phyloP scores from a whole-genome alignment of 2,888 invertebrate genomes.

The Autographa pulchrina region DNA sequence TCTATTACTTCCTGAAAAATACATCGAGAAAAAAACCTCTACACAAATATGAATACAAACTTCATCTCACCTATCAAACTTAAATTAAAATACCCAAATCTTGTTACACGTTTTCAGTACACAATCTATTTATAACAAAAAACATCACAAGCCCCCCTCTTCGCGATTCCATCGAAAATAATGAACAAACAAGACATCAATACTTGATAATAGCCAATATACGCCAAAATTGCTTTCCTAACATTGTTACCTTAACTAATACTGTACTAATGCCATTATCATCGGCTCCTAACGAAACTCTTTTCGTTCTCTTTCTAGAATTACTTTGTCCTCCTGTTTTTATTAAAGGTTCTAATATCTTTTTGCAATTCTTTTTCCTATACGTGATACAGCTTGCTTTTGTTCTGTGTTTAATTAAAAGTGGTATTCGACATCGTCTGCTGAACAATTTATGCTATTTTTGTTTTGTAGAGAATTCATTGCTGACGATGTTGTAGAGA shows the following conservation, averaged over 20 bases:
- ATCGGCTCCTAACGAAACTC: constrained; percentile 70
- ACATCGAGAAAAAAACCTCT: no score
- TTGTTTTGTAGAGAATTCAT: constrained; percentile 12
- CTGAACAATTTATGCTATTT: constrained; percentile 41
- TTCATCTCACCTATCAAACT: not conserved
- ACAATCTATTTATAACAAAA: not conserved
- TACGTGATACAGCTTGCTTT: constrained; percentile 45
- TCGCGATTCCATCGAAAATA: constrained; percentile 54
- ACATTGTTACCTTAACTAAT: constrained; percentile 86
- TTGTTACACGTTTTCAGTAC: not conserved
- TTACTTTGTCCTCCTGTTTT: constrained; percentile 49
- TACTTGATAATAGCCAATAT: constrained; percentile 87
- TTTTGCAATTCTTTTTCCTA: constrained; percentile 51
- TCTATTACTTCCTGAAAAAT: no score
- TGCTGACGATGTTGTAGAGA: not conserved
- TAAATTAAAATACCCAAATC: not conserved
- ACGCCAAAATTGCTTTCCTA: constrained; percentile 88
- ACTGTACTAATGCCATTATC: constrained; percentile 83
- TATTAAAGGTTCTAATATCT: constrained; percentile 58
- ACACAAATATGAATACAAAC: no score
- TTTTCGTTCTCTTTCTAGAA: constrained; percentile 62
- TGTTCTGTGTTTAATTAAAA: constrained; percentile 59
- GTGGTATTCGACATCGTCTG: constrained; percentile 31
- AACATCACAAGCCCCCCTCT: constrained; percentile 19
- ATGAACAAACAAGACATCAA: constrained; percentile 62